Evolutionary conservation across 1,140 invertebrate genomes (phyloP), one percentile per base, ranked within the genome.

Genomic region (Diorhabda sublineata): DNA sequence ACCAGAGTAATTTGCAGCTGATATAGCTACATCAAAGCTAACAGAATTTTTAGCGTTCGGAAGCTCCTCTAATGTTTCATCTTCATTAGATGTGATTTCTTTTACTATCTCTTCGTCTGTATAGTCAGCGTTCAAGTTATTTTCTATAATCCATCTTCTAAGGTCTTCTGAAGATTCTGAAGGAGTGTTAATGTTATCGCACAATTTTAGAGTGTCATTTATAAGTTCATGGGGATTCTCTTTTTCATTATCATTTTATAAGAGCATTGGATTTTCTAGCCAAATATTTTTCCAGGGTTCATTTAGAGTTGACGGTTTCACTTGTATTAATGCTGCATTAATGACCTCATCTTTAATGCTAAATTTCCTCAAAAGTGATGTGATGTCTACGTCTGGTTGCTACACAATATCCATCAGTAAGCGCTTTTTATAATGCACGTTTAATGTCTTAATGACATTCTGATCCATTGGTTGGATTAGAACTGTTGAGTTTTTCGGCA

Each of bases 401-500:
- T 6, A 1, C n/a, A 60, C 5, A 11, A 60, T 52, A 52, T 52
- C 45, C 45, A 52, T 9, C 5, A 52, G 45, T 5, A 52, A 2
- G 5, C 8, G 45, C 8, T 52, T 52, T 9, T 52, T 52, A 26
- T 26, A 26, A 26, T 26, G 26, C 26, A 26, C n/a, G n/a, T n/a
- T 26, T 5, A 52, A 9, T 6, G 45, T 52, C 8, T 52, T 52
- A 44, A 66, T 65, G 56, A 81, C 74, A 9, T 76, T 78, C 70
- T 81, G 78, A 73, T 83, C 80, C 76, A 84, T 78, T 6, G 79
- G 80, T 68, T 84, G 82, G 8, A 83, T 71, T 56, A 79, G 69
- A 1, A 76, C 72, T 2, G 82, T 83, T 0, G 77, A 77, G 68
- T 83, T 83, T 42, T 79, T 69, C 47, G 82, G 81, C 4, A 83